Percentiles rank a stretch among this genome's conserved stretches.
phyloP scores from a whole-genome alignment of 2,113 vertebrate genomes.

The Bubo blakistoni region DNA sequence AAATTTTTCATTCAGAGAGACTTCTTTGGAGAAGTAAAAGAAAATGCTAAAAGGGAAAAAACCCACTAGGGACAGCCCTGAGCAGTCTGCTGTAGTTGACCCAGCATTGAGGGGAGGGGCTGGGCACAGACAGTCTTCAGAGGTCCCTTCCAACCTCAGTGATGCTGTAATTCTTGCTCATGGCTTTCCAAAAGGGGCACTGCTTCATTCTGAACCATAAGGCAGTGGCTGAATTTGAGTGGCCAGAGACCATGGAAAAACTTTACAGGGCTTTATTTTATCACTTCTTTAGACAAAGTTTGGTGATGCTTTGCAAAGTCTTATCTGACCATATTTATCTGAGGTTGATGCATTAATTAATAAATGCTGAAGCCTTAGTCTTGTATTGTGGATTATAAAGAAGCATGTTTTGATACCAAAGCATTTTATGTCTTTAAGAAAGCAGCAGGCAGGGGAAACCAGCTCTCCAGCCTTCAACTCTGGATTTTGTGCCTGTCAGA shows the following conservation, averaged over 20 bases:
- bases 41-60: neutral
- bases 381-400: neutral
- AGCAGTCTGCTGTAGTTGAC: neutral
- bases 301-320: neutral
- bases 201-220: neutral
- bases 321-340: neutral
- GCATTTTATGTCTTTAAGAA: neutral
- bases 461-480: neutral
- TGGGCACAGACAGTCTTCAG: neutral
- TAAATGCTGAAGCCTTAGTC: neutral
- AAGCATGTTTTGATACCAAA: neutral
- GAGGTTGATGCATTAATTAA: neutral
- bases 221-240: neutral
- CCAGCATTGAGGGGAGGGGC: neutral
- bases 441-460: neutral
- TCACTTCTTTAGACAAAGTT: neutral
- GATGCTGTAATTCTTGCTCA: neutral
- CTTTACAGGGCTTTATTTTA: neutral
- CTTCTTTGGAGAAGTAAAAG: neutral
- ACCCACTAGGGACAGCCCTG: fast-evolving
- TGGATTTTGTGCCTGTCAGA: neutral
- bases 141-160: neutral
- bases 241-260: neutral
- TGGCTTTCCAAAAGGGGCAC: neutral
- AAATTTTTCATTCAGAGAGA: neutral